Evolutionary conservation across 2,888 invertebrate genomes (phyloP).

Genomic region (Exephanes ischioxanthus): DNA sequence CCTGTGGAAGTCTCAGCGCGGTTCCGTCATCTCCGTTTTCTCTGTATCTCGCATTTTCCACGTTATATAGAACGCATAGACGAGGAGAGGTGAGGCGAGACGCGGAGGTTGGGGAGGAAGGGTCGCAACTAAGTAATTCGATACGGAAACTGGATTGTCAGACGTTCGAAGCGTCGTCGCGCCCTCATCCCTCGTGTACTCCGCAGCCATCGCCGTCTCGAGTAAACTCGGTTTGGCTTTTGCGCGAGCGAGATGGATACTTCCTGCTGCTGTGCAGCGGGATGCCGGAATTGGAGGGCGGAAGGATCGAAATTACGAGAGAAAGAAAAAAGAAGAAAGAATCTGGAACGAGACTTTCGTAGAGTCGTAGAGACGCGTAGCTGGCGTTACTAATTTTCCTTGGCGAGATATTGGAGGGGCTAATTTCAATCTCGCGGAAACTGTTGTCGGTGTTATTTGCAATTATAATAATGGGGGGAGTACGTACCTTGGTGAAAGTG

Average conservation of each 20-base stretch:
- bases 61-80: not conserved
- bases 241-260: slow-evolving; percentile 50
- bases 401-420: not conserved
- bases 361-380: not conserved
- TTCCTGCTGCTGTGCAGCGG: slow-evolving; percentile 49
- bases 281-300: slow-evolving; percentile 19
- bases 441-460: not conserved
- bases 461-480: slow-evolving; percentile 16
- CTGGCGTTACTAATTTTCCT: not conserved
- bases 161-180: slow-evolving; percentile 58
- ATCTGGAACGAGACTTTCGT: slow-evolving; percentile 17
- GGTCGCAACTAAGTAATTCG: slow-evolving; percentile 76
- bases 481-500: slow-evolving; percentile 94
- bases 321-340: slow-evolving; percentile 19
- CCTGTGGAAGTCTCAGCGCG: slow-evolving; percentile 14
- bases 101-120: slow-evolving; percentile 59
- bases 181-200: slow-evolving; percentile 29
- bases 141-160: slow-evolving; percentile 76
- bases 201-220: slow-evolving; percentile 33
- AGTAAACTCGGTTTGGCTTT: slow-evolving; percentile 59
- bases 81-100: slow-evolving; percentile 23
- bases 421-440: not conserved
- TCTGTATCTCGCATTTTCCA: slow-evolving; percentile 27
- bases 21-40: slow-evolving; percentile 20
- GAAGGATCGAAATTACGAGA: slow-evolving; percentile 21